Evolutionary conservation across 1,140 invertebrate genomes (phyloP).

Genomic region (Maniola jurtina): DNA sequence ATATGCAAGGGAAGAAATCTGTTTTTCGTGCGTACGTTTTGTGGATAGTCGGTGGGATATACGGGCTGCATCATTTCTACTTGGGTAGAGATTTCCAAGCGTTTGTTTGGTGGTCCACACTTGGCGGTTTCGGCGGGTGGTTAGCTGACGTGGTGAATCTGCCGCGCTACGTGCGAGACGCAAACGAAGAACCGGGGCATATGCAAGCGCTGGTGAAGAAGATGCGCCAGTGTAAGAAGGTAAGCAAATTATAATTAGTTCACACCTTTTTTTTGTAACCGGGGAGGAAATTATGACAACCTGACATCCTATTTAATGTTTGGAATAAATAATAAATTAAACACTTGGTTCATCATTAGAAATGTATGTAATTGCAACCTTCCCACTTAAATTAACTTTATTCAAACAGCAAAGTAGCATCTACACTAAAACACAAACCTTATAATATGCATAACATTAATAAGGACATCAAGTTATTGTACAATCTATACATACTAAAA

Average conservation of each 20-base stretch:
- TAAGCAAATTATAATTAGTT: conserved; percentile 45
- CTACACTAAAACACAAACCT: too few species aligned
- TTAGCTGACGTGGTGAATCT: conserved; percentile 91
- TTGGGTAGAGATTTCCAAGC: conserved; percentile 93
- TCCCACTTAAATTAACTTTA: too few species aligned
- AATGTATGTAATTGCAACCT: too few species aligned
- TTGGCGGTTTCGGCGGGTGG: conserved; percentile 95
- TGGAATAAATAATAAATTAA: too few species aligned
- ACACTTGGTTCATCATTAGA: too few species aligned
- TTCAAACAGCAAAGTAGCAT: too few species aligned
- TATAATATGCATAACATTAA: too few species aligned
- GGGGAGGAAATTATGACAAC: too few species aligned
- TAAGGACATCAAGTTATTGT: too few species aligned
- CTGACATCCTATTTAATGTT: too few species aligned
- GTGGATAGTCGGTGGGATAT: conserved; percentile 92
- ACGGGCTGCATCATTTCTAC: conserved; percentile 95
- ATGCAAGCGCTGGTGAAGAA: conserved; percentile 82
- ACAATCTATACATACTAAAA: too few species aligned
- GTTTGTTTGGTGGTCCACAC: conserved; percentile 91
- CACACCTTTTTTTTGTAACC: too few species aligned
- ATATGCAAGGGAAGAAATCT: conserved; percentile 80
- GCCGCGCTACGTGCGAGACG: conserved; percentile 91
- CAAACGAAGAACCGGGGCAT: conserved; percentile 88
- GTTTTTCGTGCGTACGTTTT: conserved; percentile 87
- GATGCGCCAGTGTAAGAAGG: conserved; percentile 82